Evolutionary conservation across 2,797 vertebrate species (phyloP).

Genomic region (Mormyrops attenuatus): DNA sequence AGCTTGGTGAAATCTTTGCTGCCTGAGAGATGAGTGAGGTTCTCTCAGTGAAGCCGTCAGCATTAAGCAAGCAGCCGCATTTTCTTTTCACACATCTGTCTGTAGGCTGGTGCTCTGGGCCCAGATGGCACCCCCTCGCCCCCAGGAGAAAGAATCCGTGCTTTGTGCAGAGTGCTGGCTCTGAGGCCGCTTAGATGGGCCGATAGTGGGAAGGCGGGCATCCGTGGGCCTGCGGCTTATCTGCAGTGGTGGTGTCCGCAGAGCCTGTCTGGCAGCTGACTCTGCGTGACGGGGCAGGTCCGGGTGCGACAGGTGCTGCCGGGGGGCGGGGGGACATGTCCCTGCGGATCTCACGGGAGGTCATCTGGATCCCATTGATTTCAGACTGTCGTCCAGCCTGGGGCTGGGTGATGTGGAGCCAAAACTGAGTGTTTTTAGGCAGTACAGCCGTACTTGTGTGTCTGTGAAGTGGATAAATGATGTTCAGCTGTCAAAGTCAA

Average conservation of each 20-base stretch:
- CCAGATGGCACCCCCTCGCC: not conserved
- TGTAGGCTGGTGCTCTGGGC: not conserved
- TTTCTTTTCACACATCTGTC: not conserved
- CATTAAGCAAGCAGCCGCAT: not conserved
- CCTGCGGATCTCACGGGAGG: not conserved
- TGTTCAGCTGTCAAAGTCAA: not conserved
- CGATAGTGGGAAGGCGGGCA: slow-evolving; percentile 40
- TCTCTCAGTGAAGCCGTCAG: not conserved
- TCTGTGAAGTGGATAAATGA: not conserved
- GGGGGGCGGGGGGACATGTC: not conserved
- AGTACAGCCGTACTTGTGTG: not conserved
- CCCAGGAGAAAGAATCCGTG: slow-evolving; percentile 35
- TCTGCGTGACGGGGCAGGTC: not conserved
- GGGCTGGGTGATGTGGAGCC: not conserved
- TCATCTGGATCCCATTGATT: not conserved
- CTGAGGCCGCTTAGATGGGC: slow-evolving; percentile 38
- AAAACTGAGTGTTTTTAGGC: not conserved
- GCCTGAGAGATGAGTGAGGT: not conserved
- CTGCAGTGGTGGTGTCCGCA: slow-evolving; percentile 23
- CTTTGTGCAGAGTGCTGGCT: slow-evolving; percentile 45
- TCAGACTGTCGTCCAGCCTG: not conserved
- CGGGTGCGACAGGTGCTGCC: slow-evolving; percentile 1
- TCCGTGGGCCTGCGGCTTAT: slow-evolving; percentile 31
- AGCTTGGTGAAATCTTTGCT: not conserved
- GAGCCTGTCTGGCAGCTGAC: not conserved